Base-by-base conservation (phyloP, 2,113 vertebrate species). In the Butorides virescens region DNA sequence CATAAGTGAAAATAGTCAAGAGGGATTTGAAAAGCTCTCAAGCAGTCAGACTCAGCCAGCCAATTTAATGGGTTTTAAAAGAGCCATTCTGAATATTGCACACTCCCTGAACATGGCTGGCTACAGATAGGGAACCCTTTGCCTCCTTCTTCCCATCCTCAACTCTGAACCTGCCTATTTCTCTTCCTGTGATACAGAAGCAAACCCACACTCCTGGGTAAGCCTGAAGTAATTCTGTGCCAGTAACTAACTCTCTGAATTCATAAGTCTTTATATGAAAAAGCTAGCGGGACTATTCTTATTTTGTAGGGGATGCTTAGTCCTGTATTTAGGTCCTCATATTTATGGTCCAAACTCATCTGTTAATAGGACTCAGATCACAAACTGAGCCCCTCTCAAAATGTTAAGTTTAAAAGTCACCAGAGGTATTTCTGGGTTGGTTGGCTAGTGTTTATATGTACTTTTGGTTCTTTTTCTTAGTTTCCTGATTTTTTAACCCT, bases 71-170 rank as follows among this genome's bases (percentile, higher is more conserved):
- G 30, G 2, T 67, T 92, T 79, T 87, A 29, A 39, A 77, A 91
- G 39, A 92, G 21, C 27, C 1, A 1, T 27, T 30, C 32, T 67
- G 62, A 75, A 74, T 47, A 59, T 77, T 65, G 19, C 61, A 34
- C 0, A 0, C 8, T 75, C 47, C 34, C 34, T 84, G 55, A 80
- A 53, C 53, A 23, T 0, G 3, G 26, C 19, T 62, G n/a, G 34
- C 65, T 88, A 68, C 15, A 66, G 50, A 56, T 2, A 46, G 32
- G 49, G 46, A 73, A 50, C 42, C 53, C 13, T 76, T 88, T 79
- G 34, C 66, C 34, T 44, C 19, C 32, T 62, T 61, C 34, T 78
- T 92, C 20, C 34, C 13, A 85, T 79, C 66, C 34, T 14, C 27
- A 92, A 1, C 36, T 72, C 37, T 47, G 29, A 52, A 30, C 44